Conservation (phyloP, 1,140 invertebrate species). For the Phymastichus coffea region DNA sequence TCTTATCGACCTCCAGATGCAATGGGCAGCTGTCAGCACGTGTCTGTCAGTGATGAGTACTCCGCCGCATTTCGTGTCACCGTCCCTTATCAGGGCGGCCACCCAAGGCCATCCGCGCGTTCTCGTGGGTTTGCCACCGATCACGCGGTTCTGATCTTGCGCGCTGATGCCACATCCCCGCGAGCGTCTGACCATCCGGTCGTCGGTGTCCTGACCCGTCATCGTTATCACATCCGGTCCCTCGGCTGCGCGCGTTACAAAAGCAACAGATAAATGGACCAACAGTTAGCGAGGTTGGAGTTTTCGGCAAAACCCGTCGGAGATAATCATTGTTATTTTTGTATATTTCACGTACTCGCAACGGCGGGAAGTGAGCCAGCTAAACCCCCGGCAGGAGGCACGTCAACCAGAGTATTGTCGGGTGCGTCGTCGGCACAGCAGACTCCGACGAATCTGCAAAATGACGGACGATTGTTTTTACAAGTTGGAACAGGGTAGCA, state of each 20-base stretch:
- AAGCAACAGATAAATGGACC: too few relatives aligned
- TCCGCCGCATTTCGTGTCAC: constrained; percentile 72
- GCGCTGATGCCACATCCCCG: constrained; percentile 69
- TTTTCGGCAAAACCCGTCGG: too few relatives aligned
- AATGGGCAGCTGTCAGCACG: constrained; percentile 81
- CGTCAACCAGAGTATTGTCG: neutral
- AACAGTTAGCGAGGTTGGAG: too few relatives aligned
- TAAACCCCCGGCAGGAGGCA: constrained; percentile 14
- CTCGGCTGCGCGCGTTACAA: neutral
- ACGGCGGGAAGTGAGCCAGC: constrained; percentile 27
- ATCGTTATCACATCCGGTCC: neutral
- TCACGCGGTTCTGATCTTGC: constrained; percentile 57
- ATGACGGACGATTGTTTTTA: too few relatives aligned
- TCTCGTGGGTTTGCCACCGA: constrained; percentile 65
- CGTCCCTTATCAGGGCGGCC: constrained; percentile 65
- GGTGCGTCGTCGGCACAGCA: constrained; percentile 62
- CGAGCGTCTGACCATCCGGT: neutral
- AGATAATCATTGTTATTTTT: too few relatives aligned
- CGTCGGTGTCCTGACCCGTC: neutral
- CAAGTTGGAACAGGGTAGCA: too few relatives aligned
- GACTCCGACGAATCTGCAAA: constrained; percentile 63
- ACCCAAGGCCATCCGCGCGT: constrained; percentile 82
- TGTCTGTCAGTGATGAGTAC: constrained; percentile 76
- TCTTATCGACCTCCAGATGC: constrained; percentile 54
- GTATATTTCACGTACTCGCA: constrained; percentile 30